Evolutionary conservation across 64 coral and sea anemone genomes (phyloP).

Genomic region (Dendrophyllia cribrosa): DNA sequence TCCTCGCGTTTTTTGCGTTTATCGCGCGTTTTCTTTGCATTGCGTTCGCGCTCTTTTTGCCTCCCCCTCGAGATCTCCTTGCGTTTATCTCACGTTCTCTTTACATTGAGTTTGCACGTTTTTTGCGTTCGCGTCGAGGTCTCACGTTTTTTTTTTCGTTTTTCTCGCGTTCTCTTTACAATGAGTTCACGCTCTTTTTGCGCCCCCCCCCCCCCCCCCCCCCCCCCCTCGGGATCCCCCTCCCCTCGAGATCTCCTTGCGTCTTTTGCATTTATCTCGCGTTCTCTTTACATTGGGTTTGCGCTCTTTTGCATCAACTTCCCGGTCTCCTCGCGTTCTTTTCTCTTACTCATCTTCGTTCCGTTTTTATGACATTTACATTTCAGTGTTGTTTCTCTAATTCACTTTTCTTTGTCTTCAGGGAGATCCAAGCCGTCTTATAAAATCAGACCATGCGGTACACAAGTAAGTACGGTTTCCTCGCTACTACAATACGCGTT

Average conservation of each 20-base stretch:
- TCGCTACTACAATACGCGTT: no score
- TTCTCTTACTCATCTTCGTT: no score
- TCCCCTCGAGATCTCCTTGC: neutral
- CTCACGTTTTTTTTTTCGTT: neutral
- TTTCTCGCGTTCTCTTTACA: neutral
- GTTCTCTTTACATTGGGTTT: neutral
- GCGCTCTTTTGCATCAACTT: neutral
- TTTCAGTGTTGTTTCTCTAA: neutral
- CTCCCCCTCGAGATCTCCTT: no score
- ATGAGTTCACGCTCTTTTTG: neutral
- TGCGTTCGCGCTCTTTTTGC: neutral
- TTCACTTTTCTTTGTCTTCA: slow-evolving; percentile 1
- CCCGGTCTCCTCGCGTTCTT: neutral
- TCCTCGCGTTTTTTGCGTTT: neutral
- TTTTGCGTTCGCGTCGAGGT: neutral
- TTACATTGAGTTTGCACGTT: neutral
- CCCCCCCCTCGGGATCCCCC: no score
- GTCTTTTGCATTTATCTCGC: neutral
- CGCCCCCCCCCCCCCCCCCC: no score
- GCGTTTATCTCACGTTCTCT: neutral
- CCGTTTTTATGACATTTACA: neutral
- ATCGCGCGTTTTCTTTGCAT: neutral
- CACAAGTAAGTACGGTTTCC: slow-evolving; percentile 72
- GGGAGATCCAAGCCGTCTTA: slow-evolving; percentile 91
- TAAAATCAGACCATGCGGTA: slow-evolving; percentile 81